Base-by-base conservation (phyloP, 2,113 vertebrate genomes). In the Gymnarchus niloticus region DNA sequence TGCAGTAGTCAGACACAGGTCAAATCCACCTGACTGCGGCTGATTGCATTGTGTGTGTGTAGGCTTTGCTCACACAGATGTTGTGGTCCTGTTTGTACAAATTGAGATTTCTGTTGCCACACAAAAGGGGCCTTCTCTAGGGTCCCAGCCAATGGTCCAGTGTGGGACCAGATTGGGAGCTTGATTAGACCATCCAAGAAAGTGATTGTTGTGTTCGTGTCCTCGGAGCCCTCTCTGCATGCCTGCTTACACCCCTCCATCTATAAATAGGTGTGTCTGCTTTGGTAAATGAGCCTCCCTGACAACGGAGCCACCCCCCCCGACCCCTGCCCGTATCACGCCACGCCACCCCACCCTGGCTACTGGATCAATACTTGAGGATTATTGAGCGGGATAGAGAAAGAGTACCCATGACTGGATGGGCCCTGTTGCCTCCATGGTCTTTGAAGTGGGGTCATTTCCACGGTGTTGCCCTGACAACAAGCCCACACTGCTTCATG, bases 221-320 rank as follows among this genome's bases (percentile, higher is more conserved):
- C 52, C 12, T 78, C 33, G 37, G 76, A 23, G 56, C 28, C 28
- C 46, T 56, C 44, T 84, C 54, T 82, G 37, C 59, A 81, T 85
- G 56, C 46, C 76, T 77, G 69, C 44, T n/a, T 57, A 17, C 65
- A 21, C 17, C 21, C 17, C n/a, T 49, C 19, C 41, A 84, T 51
- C 81, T 88, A 90, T 87, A 90, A 90, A 90, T 88, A 89, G 88
- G 2, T 52, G 57, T 52, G 73, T 14, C 85, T 46, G 85, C 84
- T 56, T 86, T 77, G 49, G 84, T 86, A 81, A 86, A 73, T 87
- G 85, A 85, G 78, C 76, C 56, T 86, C 61, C 57, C 69, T 88
- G 77, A 88, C 81, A 88, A 51, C 86, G 77, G 81, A 83, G 54
- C 21, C 17, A 57, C 81, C 44, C 52, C 10, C 41, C 19, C 84